These are phyloP conservation scores for Ooceraea biroi DNA, from an alignment of 1,140 invertebrate genomes.

Conservation along the genomic window DNA sequence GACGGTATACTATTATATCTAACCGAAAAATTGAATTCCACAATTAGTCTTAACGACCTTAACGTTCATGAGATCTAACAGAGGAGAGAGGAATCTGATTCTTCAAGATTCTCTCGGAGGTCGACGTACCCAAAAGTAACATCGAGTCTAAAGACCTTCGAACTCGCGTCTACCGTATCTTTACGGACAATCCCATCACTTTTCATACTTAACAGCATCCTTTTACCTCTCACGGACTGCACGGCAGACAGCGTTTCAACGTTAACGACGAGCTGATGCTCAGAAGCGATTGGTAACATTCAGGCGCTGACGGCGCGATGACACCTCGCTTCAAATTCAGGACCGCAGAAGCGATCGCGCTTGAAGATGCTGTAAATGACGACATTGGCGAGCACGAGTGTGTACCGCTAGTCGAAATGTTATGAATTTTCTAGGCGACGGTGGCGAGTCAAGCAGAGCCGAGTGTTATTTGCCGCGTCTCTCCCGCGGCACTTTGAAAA, in stretches of 20 bases:
- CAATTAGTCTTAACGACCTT: neutral
- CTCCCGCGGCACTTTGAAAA: slow-evolving; percentile 20
- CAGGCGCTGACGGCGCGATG: neutral
- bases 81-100: no score
- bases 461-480: slow-evolving; percentile 19
- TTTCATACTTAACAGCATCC: neutral
- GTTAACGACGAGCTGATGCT: neutral
- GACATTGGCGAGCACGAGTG: neutral
- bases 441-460: neutral
- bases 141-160: neutral
- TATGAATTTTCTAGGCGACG: slow-evolving; percentile 38
- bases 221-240: neutral
- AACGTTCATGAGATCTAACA: no score
- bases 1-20: no score
- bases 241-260: neutral
- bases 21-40: neutral
- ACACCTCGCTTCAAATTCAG: neutral
- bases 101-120: neutral
- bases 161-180: neutral
- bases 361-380: neutral
- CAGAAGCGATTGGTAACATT: slow-evolving; percentile 13
- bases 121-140: neutral
- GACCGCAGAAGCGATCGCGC: neutral
- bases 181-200: neutral
- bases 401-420: slow-evolving; percentile 14